phyloP scores from a whole-genome alignment of 2,888 invertebrate species.

The Aphrophora alni region DNA sequence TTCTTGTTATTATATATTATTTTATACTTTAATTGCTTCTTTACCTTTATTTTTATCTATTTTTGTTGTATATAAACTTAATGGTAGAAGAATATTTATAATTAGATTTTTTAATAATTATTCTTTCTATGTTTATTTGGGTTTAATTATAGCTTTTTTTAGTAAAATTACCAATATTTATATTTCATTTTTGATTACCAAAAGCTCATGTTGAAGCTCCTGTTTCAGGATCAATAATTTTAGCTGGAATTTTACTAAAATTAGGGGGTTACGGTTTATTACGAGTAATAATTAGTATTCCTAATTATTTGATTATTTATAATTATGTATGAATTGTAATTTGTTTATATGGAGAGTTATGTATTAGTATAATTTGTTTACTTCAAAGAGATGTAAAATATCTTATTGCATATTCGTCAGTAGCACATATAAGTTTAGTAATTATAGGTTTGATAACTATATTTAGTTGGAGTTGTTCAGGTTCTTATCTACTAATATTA shows the following conservation, averaged over 20 bases:
- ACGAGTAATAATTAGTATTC: constrained; percentile 63
- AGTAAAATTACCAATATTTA: constrained; percentile 74
- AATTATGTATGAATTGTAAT: constrained; percentile 62
- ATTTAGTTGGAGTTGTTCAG: background rate
- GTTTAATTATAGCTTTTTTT: constrained; percentile 69
- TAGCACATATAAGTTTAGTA: constrained; percentile 72
- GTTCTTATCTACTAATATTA: background rate
- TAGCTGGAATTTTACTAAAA: constrained; percentile 75
- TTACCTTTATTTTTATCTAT: constrained; percentile 67
- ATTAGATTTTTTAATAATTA: constrained; percentile 61
- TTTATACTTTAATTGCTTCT: constrained; percentile 74
- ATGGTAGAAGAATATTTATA: constrained; percentile 44
- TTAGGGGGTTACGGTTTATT: constrained; percentile 74
- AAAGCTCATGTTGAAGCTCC: constrained; percentile 81
- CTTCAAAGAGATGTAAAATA: constrained; percentile 73
- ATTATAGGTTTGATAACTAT: constrained; percentile 62
- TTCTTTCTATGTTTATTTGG: constrained; percentile 57
- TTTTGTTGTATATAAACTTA: constrained; percentile 60
- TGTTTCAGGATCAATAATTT: constrained; percentile 74
- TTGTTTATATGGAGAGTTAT: constrained; percentile 52
- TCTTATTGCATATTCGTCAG: constrained; percentile 70
- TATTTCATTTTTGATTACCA: constrained; percentile 73
- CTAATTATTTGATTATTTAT: constrained; percentile 59
- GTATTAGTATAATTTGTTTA: constrained; percentile 70
- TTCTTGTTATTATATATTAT: constrained; percentile 70